Conservation (phyloP, 2,888 invertebrate species). For the Sussaba pulchella region DNA sequence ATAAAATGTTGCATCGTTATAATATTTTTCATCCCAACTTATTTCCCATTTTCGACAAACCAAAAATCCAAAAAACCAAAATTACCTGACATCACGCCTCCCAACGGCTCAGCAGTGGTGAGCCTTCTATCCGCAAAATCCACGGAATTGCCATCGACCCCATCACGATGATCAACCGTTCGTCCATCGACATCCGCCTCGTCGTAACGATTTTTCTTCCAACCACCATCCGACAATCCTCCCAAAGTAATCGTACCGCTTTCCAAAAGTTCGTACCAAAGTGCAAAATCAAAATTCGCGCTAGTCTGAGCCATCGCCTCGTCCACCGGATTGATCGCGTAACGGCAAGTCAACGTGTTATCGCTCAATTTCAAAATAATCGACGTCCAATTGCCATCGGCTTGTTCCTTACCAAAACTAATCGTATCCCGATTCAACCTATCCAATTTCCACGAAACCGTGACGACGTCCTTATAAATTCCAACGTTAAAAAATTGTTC, state of each 20-base stretch:
- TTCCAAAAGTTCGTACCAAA: slow-evolving; percentile 81
- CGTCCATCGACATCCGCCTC: slow-evolving; percentile 71
- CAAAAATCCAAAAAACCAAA: not conserved
- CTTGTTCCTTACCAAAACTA: slow-evolving; percentile 86
- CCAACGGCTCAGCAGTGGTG: slow-evolving; percentile 78
- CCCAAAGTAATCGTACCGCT: slow-evolving; percentile 80
- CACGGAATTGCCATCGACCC: slow-evolving; percentile 79
- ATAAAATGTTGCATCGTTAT: no score
- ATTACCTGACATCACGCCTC: slow-evolving; percentile 79
- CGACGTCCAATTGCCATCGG: slow-evolving; percentile 89
- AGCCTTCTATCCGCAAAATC: slow-evolving; percentile 78
- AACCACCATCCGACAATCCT: slow-evolving; percentile 73
- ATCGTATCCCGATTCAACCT: slow-evolving; percentile 78
- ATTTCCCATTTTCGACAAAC: no score
- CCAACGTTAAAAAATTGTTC: slow-evolving; percentile 89
- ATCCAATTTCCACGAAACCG: slow-evolving; percentile 89
- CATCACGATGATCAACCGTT: slow-evolving; percentile 71
- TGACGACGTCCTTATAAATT: slow-evolving; percentile 89
- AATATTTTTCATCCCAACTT: no score
- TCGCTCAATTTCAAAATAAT: slow-evolving; percentile 86
- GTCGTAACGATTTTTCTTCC: slow-evolving; percentile 78
- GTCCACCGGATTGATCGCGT: slow-evolving; percentile 74
- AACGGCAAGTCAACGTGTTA: slow-evolving; percentile 79
- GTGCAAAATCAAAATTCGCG: slow-evolving; percentile 78
- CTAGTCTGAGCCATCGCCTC: slow-evolving; percentile 75